Evolutionary conservation across 2,113 vertebrate genomes (phyloP).

Genomic region (Tautogolabrus adspersus): DNA sequence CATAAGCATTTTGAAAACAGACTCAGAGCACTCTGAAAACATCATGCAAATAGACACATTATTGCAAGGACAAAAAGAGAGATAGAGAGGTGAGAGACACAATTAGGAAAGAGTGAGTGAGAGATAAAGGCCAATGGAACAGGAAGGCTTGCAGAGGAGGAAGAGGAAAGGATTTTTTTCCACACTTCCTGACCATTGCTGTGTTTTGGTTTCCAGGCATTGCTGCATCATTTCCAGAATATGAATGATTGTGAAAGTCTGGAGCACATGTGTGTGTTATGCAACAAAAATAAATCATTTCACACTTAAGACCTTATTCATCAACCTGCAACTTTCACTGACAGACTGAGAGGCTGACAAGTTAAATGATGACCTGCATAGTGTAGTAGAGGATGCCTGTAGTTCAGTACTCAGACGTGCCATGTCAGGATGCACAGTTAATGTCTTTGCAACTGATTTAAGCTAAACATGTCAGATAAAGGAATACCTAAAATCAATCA

Average conservation of each 20-base stretch:
- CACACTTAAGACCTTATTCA: background rate
- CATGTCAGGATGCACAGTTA: too few species aligned
- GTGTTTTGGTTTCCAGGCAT: conserved; percentile 48
- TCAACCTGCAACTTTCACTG: background rate
- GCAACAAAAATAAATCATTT: conserved; percentile 6
- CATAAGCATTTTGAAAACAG: conserved; percentile 8
- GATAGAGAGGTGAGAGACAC: conserved; percentile 1
- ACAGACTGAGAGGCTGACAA: background rate
- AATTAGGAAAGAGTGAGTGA: conserved; percentile 31
- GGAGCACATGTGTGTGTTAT: background rate
- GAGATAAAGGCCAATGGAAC: conserved; percentile 31
- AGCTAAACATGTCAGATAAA: too few species aligned
- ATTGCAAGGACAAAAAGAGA: background rate
- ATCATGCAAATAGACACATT: background rate
- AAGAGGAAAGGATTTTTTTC: conserved; percentile 61
- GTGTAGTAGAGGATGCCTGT: background rate
- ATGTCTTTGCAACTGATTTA: too few species aligned
- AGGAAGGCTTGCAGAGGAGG: conserved; percentile 69
- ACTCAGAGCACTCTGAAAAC: conserved; percentile 11
- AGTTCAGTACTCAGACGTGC: too few species aligned
- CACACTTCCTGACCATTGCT: conserved; percentile 71
- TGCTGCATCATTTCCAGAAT: conserved; percentile 72
- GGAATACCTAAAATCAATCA: too few species aligned
- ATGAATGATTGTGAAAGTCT: conserved; percentile 15
- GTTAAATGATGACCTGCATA: background rate